phyloP scores from a whole-genome alignment of 2,888 invertebrate genomes.

The Acanthosepion lycidas region DNA sequence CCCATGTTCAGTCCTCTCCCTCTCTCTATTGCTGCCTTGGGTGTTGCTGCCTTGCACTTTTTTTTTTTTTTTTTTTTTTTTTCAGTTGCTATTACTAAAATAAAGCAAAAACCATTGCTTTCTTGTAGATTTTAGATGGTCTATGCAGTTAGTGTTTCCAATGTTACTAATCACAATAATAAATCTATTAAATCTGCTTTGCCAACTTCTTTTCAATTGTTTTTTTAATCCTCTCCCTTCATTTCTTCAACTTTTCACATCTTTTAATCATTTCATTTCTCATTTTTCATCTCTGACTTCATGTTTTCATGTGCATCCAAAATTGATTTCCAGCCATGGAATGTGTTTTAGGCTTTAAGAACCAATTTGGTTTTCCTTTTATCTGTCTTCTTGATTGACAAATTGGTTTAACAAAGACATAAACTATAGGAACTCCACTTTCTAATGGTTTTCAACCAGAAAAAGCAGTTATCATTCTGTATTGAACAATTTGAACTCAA shows the following conservation, averaged over 20 bases:
- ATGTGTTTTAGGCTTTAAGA: not conserved
- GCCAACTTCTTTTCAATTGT: not conserved
- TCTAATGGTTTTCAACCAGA: not conserved
- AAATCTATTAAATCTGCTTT: not conserved
- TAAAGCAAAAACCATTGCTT: not conserved
- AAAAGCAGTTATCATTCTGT: not conserved
- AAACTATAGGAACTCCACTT: not conserved
- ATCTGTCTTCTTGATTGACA: not conserved
- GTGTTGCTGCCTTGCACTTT: slow-evolving; percentile 4
- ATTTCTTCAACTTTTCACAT: not conserved
- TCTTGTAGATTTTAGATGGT: not conserved
- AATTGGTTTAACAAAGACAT: not conserved
- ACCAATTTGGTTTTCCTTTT: not conserved
- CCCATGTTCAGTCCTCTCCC: slow-evolving; percentile 1
- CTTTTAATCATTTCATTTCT: not conserved
- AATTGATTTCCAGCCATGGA: not conserved
- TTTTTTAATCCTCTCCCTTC: not conserved
- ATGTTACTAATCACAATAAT: not conserved
- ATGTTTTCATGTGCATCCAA: not conserved
- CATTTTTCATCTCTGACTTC: slow-evolving; percentile 1
- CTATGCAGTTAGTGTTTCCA: not conserved
- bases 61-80: too few species aligned
- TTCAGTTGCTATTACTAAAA: not conserved
- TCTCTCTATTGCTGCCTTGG: not conserved
- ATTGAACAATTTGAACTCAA: not conserved